phyloP scores from a whole-genome alignment of 2,888 invertebrate species.

The Noctua janthina region DNA sequence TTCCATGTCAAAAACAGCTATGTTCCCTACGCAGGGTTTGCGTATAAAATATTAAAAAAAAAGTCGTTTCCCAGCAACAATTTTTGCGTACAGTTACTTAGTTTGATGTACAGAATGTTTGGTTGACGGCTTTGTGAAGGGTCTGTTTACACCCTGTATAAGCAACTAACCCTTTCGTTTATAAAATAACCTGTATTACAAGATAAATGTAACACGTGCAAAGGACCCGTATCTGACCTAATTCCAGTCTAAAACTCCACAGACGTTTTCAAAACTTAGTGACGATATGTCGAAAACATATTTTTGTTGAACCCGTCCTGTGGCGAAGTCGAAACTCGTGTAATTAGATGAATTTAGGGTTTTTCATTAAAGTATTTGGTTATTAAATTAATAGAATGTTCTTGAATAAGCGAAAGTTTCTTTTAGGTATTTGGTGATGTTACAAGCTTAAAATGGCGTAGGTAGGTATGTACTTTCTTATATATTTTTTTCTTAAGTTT shows the following conservation, averaged over 20 bases:
- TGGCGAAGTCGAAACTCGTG: constrained; percentile 13
- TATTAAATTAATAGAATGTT: constrained; percentile 19
- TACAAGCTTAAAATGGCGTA: background rate
- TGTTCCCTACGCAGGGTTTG: too few relatives aligned
- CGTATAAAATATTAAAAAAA: too few relatives aligned
- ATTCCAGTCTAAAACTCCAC: constrained; percentile 20
- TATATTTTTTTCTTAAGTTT: background rate
- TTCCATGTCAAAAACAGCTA: too few relatives aligned
- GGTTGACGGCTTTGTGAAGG: too few relatives aligned
- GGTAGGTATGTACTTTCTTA: too few relatives aligned
- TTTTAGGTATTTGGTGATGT: background rate
- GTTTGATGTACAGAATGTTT: too few relatives aligned
- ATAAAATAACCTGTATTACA: background rate
- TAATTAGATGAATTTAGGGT: constrained; percentile 38
- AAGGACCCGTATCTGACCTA: constrained; percentile 10
- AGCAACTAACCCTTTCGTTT: background rate
- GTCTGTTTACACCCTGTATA: too few relatives aligned
- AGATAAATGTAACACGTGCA: background rate
- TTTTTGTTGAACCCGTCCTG: constrained; percentile 18
- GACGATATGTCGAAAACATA: constrained; percentile 25
- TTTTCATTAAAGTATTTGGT: constrained; percentile 13
- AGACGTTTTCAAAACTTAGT: constrained; percentile 17
- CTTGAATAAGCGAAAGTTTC: background rate
- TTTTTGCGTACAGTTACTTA: too few relatives aligned
- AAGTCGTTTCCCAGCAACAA: too few relatives aligned